Evolutionary conservation across 2,113 vertebrate genomes (phyloP).

Genomic region (Ursus arctos): DNA sequence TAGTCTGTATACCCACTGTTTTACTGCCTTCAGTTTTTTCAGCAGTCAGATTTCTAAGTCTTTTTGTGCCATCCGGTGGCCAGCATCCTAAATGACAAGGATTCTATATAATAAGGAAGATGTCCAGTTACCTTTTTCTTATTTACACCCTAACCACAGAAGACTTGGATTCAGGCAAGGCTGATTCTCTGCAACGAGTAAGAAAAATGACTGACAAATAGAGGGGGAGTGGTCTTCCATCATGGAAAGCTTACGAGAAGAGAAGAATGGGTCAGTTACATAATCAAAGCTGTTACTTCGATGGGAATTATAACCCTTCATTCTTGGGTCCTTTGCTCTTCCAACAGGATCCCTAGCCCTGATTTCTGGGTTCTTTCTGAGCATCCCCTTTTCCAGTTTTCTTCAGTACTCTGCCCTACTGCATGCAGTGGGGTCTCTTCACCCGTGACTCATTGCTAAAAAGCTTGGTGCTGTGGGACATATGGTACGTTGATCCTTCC

Average conservation of each 20-base stretch:
- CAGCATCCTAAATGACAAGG: not conserved
- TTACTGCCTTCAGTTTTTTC: not conserved
- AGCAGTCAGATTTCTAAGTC: not conserved
- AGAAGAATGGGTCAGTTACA: not conserved
- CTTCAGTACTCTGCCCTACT: not conserved
- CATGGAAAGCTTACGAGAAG: not conserved
- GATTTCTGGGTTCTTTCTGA: not conserved
- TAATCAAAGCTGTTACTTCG: conserved; percentile 7
- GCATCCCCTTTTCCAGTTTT: not conserved
- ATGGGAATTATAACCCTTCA: not conserved
- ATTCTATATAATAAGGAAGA: conserved; percentile 8
- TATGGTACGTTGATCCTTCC: not conserved
- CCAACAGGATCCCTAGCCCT: not conserved
- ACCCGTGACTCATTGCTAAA: not conserved
- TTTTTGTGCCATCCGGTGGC: not conserved
- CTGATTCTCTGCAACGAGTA: not conserved
- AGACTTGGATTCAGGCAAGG: conserved; percentile 24
- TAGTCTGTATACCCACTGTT: not conserved
- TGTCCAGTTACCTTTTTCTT: not conserved
- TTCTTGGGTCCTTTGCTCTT: conserved; percentile 4
- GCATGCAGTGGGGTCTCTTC: not conserved
- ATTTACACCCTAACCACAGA: conserved; percentile 29
- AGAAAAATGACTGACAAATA: not conserved
- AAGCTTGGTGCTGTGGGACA: not conserved
- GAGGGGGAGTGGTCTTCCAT: not conserved